A percentile compares a stretch with the other conserved stretches of the same genome.
phyloP scores from a whole-genome alignment of 2,888 invertebrate genomes.

The Drosophila imparisetae region DNA sequence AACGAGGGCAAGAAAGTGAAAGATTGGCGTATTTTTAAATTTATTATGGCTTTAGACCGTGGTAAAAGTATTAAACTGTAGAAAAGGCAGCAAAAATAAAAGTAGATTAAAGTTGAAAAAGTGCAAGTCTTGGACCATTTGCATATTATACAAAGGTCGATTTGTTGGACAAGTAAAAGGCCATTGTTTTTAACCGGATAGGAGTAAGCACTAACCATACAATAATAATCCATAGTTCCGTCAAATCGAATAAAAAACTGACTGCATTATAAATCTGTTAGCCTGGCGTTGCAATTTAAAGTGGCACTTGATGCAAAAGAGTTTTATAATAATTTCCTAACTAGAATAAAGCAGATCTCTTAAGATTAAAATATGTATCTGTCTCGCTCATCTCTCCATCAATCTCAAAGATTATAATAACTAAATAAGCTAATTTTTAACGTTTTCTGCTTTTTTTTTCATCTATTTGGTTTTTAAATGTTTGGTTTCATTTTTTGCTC shows the following conservation, averaged over 20 bases:
- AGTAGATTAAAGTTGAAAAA: neutral
- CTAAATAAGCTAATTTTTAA: neutral
- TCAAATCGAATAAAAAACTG: neutral
- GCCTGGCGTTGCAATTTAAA: neutral
- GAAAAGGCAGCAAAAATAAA: neutral
- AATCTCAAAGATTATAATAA: neutral
- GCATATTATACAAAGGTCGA: neutral
- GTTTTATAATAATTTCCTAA: neutral
- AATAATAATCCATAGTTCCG: neutral
- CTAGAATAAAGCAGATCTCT: neutral
- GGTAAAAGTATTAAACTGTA: slow-evolving; percentile 38
- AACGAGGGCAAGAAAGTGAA: slow-evolving; percentile 39
- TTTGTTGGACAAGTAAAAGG: neutral
- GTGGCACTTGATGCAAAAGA: neutral
- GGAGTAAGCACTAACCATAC: neutral
- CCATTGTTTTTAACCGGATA: neutral
- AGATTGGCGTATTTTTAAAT: slow-evolving; percentile 28
- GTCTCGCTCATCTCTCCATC: neutral
- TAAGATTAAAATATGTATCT: neutral
- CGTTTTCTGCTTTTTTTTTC: neutral
- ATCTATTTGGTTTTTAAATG: neutral
- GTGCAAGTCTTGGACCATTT: neutral
- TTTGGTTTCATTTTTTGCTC: neutral
- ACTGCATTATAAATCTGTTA: neutral
- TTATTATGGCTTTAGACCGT: slow-evolving; percentile 1